These are phyloP conservation scores for Lampris incognitus DNA, from an alignment of 2,113 vertebrate genomes.

Conservation along the genomic window DNA sequence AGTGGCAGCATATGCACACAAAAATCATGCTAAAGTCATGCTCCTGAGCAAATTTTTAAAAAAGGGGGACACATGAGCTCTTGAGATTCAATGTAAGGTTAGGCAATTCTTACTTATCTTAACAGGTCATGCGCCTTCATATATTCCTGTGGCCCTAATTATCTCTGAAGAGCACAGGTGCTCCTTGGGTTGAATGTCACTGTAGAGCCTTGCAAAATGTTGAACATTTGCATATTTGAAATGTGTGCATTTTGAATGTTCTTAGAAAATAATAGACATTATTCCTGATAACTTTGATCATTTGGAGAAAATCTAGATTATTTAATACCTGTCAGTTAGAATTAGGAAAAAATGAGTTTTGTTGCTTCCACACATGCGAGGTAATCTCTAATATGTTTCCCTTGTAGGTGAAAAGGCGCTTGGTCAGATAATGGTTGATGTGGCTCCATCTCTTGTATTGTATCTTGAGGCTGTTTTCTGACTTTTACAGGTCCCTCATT, in stretches of 20 bases:
- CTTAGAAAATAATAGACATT: neutral
- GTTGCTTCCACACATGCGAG: slow-evolving; percentile 98
- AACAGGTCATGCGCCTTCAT: neutral
- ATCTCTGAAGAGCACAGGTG: neutral
- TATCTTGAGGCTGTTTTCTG: slow-evolving; percentile 98
- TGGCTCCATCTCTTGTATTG: slow-evolving; percentile 94
- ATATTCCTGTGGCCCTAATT: neutral
- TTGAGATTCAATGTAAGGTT: neutral
- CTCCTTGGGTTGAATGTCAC: neutral
- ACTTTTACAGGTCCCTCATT: slow-evolving; percentile 96
- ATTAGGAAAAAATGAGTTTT: slow-evolving; percentile 8
- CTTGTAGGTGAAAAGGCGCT: slow-evolving; percentile 92
- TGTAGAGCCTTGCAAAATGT: slow-evolving; percentile 24
- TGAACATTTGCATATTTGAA: slow-evolving; percentile 1
- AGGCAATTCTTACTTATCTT: slow-evolving; percentile 9
- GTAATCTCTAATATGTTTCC: slow-evolving; percentile 99
- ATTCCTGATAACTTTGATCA: neutral
- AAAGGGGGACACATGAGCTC: neutral
- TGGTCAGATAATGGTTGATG: slow-evolving; percentile 94
- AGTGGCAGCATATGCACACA: neutral
- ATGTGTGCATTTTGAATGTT: slow-evolving; percentile 6
- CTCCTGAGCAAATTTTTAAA: neutral
- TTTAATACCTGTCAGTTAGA: neutral
- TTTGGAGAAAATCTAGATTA: neutral
- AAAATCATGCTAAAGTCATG: neutral